These are phyloP conservation scores for Mola mola DNA, from an alignment of 2,113 vertebrate species.

Conservation along the genomic window DNA sequence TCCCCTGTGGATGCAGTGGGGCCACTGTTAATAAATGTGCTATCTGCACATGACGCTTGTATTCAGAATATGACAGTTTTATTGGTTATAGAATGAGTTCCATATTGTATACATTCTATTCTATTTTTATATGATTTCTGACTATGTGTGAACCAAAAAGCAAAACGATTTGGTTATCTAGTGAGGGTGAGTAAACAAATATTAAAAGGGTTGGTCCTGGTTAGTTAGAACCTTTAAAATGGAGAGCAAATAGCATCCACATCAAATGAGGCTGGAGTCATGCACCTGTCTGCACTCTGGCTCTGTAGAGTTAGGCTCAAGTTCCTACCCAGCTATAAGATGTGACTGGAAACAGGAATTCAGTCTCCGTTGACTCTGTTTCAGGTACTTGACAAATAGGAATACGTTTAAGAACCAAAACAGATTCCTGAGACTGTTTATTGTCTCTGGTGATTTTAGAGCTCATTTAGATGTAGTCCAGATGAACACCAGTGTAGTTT, in stretches of 20 bases:
- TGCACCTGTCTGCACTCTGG: constrained; percentile 30
- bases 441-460: no score
- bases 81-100: neutral
- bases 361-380: no score
- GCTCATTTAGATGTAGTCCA: no score
- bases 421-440: no score
- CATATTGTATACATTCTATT: neutral
- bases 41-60: constrained; percentile 6
- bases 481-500: no score
- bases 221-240: constrained; percentile 58
- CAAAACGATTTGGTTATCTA: no score
- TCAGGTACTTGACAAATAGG: no score
- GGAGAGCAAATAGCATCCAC: constrained; percentile 73
- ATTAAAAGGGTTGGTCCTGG: constrained; percentile 61
- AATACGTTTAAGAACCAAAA: no score
- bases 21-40: neutral
- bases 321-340: constrained; percentile 36
- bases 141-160: no score
- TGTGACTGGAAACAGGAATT: no score
- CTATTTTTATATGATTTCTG: neutral
- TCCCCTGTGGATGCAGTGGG: constrained; percentile 14
- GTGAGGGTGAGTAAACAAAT: constrained; percentile 68
- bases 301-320: no score
- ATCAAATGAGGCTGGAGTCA: constrained; percentile 63
- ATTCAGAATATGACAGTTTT: neutral